Percentiles rank a stretch among this genome's conserved stretches.
Conservation (phyloP, 1,140 invertebrate genomes). For the Ruditapes philippinarum region DNA sequence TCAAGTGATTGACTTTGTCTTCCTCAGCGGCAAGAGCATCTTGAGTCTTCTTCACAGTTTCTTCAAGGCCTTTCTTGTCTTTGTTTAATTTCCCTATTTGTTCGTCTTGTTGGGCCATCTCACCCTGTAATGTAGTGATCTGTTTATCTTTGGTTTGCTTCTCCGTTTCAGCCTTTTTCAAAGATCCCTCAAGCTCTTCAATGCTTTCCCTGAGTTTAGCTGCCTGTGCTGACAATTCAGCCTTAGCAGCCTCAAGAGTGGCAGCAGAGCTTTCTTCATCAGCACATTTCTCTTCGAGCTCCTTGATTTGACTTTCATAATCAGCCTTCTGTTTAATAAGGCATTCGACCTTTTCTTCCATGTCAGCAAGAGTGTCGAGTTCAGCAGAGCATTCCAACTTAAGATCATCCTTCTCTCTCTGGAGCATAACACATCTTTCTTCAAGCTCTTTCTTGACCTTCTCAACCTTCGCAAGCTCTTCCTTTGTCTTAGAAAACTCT, state of each 20-base stretch:
- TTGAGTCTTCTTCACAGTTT: conserved; percentile 96
- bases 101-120: conserved; percentile 99
- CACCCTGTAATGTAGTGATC: conserved; percentile 97
- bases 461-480: conserved; percentile 96
- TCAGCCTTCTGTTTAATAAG: conserved; percentile 98
- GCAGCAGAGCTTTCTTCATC: conserved; percentile 98
- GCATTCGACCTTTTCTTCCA: conserved; percentile 96
- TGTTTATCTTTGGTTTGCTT: conserved; percentile 98
- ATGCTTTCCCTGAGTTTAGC: conserved; percentile 97
- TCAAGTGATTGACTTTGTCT: conserved; percentile 99
- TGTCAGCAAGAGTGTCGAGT: conserved; percentile 89
- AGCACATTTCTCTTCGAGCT: conserved; percentile 96
- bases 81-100: conserved; percentile 99
- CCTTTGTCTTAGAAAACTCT: conserved; percentile 96
- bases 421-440: conserved; percentile 93
- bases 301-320: conserved; percentile 97
- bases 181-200: conserved; percentile 95
- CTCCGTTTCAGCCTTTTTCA: conserved; percentile 95
- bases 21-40: conserved; percentile 98
- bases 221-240: conserved; percentile 97
- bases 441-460: conserved; percentile 98
- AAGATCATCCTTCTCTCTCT: conserved; percentile 96
- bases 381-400: conserved; percentile 93
- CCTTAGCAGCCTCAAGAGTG: conserved; percentile 96
- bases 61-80: conserved; percentile 98